These are phyloP conservation scores for Pterostichus madidus DNA, from an alignment of 2,888 invertebrate genomes.

Conservation along the genomic window DNA sequence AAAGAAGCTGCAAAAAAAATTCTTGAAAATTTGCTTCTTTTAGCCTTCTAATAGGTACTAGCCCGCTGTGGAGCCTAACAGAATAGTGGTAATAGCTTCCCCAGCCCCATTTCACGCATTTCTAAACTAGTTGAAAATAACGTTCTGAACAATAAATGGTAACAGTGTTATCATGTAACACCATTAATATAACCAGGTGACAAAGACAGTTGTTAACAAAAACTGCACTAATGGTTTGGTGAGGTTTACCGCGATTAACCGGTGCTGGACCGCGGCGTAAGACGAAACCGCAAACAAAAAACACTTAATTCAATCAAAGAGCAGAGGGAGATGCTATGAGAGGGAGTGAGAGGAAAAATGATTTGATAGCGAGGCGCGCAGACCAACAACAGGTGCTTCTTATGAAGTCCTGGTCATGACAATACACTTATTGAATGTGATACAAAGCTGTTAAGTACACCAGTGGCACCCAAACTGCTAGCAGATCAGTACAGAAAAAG, in stretches of 20 bases:
- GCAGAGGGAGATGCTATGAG: background rate
- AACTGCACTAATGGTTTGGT: conserved; percentile 39
- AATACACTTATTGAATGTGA: conserved; percentile 22
- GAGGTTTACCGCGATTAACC: conserved; percentile 55
- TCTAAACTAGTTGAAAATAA: background rate
- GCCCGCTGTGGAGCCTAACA: no score
- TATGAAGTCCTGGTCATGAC: conserved; percentile 1
- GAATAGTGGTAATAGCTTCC: no score
- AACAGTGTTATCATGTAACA: conserved; percentile 6
- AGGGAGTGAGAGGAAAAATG: conserved; percentile 10
- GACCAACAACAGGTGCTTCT: conserved; percentile 22
- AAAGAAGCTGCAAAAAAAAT: no score
- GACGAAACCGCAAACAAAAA: conserved; percentile 44
- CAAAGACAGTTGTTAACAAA: conserved; percentile 45
- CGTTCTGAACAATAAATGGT: conserved; percentile 8
- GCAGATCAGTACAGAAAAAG: background rate
- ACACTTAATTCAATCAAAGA: conserved; percentile 52
- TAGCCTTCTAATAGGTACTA: no score
- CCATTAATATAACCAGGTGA: conserved; percentile 53
- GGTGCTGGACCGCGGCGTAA: conserved; percentile 18
- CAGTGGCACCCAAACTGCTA: background rate
- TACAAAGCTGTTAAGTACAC: background rate
- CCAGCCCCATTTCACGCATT: no score
- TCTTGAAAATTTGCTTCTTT: no score
- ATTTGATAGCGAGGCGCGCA: background rate